Percentiles rank a stretch among this genome's conserved stretches.
Evolutionary conservation across 2,113 vertebrate genomes (phyloP).

Genomic region (Solenodon paradoxus): DNA sequence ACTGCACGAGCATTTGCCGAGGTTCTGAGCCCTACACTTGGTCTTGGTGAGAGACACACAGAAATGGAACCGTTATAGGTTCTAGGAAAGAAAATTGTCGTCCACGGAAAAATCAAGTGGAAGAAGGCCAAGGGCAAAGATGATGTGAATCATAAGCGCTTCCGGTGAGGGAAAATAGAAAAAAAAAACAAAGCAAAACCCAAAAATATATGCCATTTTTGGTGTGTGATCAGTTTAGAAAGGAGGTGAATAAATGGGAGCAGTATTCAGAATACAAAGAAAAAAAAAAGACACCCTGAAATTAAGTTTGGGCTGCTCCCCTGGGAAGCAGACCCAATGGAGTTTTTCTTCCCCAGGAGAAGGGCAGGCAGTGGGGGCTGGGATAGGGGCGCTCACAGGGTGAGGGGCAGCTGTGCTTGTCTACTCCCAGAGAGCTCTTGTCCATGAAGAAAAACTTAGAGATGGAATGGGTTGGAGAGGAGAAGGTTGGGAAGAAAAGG

Average conservation of each 20-base stretch:
- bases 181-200: not conserved
- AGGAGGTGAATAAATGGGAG: not conserved
- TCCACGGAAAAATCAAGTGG: not conserved
- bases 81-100: not conserved
- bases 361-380: accelerated
- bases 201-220: not conserved
- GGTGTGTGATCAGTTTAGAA: not conserved
- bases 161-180: not conserved
- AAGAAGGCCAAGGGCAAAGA: not conserved
- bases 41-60: not conserved
- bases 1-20: not conserved
- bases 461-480: not conserved
- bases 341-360: not conserved
- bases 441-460: not conserved
- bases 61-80: not conserved
- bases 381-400: no score
- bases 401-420: not conserved
- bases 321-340: not conserved
- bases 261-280: not conserved
- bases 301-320: not conserved
- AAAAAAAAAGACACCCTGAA: not conserved
- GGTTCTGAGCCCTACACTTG: not conserved
- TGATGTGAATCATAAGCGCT: not conserved
- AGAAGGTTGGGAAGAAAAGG: not conserved
- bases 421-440: not conserved